Evolutionary conservation across 2,888 invertebrate genomes (phyloP).

Genomic region (Creontiades dilutus): DNA sequence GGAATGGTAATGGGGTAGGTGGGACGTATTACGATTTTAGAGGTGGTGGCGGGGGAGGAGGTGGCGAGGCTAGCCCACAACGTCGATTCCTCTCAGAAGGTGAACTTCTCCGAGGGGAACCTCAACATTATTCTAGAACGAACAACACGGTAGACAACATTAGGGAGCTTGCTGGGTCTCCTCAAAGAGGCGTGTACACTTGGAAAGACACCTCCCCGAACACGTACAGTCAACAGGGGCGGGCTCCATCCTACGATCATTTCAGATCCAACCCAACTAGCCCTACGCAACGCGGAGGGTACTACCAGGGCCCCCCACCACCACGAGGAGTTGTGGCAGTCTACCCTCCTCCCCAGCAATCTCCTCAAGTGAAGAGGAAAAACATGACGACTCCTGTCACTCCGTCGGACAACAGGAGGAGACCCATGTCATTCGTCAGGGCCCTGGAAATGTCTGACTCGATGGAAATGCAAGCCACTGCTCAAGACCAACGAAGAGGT

Average conservation of each 20-base stretch:
- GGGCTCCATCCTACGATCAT: slow-evolving; percentile 78
- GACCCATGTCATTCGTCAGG: slow-evolving; percentile 93
- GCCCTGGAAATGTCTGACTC: slow-evolving; percentile 94
- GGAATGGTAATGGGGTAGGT: slow-evolving; percentile 75
- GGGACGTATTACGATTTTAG: slow-evolving; percentile 78
- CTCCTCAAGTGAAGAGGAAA: slow-evolving; percentile 82
- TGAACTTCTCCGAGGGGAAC: slow-evolving; percentile 86
- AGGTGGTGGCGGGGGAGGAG: slow-evolving; percentile 77
- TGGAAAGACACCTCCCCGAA: slow-evolving; percentile 89
- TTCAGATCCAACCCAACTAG: slow-evolving; percentile 88
- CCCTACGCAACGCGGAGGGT: slow-evolving; percentile 82
- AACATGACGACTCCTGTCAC: slow-evolving; percentile 78
- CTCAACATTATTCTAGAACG: slow-evolving; percentile 81
- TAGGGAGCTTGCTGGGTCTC: slow-evolving; percentile 91
- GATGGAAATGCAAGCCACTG: slow-evolving; percentile 84
- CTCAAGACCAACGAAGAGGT: slow-evolving; percentile 77
- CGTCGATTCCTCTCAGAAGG: slow-evolving; percentile 90
- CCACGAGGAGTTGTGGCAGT: slow-evolving; percentile 85
- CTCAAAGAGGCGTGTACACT: slow-evolving; percentile 89
- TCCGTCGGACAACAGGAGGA: slow-evolving; percentile 80
- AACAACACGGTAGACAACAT: slow-evolving; percentile 92
- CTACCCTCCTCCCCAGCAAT: slow-evolving; percentile 82
- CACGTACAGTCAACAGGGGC: slow-evolving; percentile 80
- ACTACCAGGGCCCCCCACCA: slow-evolving; percentile 78
- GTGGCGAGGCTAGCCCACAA: slow-evolving; percentile 84